Conservation (phyloP, 2,888 invertebrate species). For the Petrophora chlorosata region DNA sequence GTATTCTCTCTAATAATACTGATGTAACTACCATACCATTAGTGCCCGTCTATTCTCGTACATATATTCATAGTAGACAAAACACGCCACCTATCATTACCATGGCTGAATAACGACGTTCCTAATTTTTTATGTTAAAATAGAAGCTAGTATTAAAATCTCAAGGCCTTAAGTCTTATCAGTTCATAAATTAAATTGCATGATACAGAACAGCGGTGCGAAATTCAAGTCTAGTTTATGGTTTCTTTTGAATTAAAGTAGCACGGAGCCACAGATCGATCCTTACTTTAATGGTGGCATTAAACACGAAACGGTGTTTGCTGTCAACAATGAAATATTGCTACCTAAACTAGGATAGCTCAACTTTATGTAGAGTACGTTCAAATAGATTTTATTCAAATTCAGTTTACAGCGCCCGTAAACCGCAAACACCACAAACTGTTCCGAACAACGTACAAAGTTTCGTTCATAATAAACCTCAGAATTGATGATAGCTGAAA, state of each 20-base stretch:
- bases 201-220: conserved; percentile 20
- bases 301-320: conserved; percentile 19
- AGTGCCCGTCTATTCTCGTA: conserved; percentile 8
- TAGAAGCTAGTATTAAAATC: conserved; percentile 22
- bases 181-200: conserved; percentile 25
- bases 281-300: conserved; percentile 3
- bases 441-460: conserved; percentile 9
- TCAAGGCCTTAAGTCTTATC: conserved; percentile 21
- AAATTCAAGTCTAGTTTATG: conserved; percentile 23
- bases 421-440: conserved; percentile 7
- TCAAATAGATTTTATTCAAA: conserved; percentile 7
- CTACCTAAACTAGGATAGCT: no score
- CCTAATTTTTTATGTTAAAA: conserved; percentile 14
- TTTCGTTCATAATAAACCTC: neutral
- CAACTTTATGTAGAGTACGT: no score
- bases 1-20: neutral
- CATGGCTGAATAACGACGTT: conserved; percentile 6
- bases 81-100: conserved; percentile 19
- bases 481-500: neutral
- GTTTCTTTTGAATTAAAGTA: conserved; percentile 5
- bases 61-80: conserved; percentile 1
- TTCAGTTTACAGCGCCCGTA: conserved; percentile 8
- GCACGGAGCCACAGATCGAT: conserved; percentile 6
- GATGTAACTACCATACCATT: neutral
- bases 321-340: neutral